phyloP scores from a whole-genome alignment of 2,888 invertebrate species.

The Molorchus minor region DNA sequence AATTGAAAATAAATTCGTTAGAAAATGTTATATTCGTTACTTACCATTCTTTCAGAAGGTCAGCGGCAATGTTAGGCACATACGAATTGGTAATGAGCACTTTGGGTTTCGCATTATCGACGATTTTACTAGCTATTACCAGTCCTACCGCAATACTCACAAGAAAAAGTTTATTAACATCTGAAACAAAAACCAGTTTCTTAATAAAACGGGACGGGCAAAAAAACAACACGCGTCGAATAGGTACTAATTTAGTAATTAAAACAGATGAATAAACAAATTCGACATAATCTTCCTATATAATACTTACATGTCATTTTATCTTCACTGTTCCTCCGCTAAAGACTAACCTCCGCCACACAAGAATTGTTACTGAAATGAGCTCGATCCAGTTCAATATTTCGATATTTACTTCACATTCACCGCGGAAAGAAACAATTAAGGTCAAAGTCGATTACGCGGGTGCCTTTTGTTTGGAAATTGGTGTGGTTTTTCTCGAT shows the following conservation, averaged over 20 bases:
- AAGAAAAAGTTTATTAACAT: conserved; percentile 8
- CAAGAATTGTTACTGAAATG: background rate
- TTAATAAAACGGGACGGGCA: background rate
- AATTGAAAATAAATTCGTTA: no score
- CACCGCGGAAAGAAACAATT: background rate
- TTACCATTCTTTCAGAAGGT: conserved; percentile 55
- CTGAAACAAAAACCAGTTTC: conserved; percentile 2
- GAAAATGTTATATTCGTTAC: no score
- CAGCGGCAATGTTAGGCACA: conserved; percentile 61
- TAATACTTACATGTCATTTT: background rate
- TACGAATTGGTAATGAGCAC: conserved; percentile 64
- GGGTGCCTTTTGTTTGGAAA: no score
- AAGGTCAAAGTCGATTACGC: no score
- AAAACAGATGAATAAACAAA: background rate
- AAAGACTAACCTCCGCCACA: background rate
- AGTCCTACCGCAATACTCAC: conserved; percentile 23
- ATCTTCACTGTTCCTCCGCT: background rate
- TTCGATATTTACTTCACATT: conserved; percentile 1
- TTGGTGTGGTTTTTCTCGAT: no score
- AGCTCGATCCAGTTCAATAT: conserved; percentile 9
- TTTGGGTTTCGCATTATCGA: conserved; percentile 59
- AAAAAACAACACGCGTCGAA: background rate
- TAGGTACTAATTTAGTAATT: background rate
- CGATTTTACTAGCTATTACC: conserved; percentile 10
- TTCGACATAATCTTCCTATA: background rate